A percentile compares a stretch with the other conserved stretches of the same genome.
phyloP scores from a whole-genome alignment of 2,113 vertebrate species.

The Passer montanus region DNA sequence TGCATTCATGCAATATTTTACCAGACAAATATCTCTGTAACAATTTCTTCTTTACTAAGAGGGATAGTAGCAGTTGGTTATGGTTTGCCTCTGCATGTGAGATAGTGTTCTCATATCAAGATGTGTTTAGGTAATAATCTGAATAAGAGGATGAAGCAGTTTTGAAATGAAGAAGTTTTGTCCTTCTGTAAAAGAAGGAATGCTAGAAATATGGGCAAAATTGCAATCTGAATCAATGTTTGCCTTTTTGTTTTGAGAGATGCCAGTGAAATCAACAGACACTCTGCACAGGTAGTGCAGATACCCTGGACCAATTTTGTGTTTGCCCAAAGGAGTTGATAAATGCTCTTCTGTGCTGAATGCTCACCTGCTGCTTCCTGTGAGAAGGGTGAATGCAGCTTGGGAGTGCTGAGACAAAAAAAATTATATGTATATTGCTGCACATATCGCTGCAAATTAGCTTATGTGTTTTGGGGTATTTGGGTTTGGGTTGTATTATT shows the following conservation, averaged over 20 bases:
- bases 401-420: background rate
- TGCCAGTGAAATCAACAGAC: background rate
- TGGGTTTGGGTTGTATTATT: background rate
- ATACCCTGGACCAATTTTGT: rapidly evolving
- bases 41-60: background rate
- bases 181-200: background rate
- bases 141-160: background rate
- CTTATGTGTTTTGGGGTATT: rapidly evolving
- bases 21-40: background rate
- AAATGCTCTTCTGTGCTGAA: background rate
- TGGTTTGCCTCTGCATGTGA: background rate
- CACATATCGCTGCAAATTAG: rapidly evolving
- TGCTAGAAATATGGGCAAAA: background rate
- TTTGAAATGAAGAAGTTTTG: background rate
- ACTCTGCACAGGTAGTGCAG: rapidly evolving
- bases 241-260: background rate
- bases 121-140: background rate
- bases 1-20: background rate
- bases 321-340: background rate
- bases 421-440: background rate
- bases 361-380: background rate
- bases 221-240: background rate
- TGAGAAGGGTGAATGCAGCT: background rate
- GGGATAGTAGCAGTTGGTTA: background rate
- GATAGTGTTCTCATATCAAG: background rate